These are phyloP conservation scores for Pristionchus mayeri DNA, from an alignment of 2,888 invertebrate genomes.

Conservation along the genomic window DNA sequence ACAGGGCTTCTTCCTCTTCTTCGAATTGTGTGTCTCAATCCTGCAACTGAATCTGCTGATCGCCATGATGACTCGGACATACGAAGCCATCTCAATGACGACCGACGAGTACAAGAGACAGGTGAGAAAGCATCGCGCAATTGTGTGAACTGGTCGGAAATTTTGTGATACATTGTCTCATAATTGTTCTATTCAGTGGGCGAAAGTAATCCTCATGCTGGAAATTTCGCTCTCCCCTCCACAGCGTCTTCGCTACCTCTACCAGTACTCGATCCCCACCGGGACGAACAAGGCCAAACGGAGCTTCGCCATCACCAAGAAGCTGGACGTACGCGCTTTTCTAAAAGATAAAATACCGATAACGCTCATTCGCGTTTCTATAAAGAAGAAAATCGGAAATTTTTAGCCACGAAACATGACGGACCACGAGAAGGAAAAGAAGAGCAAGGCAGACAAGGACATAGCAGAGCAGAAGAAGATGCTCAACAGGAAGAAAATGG, in stretches of 20 bases:
- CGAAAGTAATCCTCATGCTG: constrained; percentile 94
- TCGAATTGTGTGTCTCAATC: constrained; percentile 96
- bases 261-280: constrained; percentile 90
- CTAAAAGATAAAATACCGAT: no score
- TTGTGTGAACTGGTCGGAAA: background rate
- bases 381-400: no score
- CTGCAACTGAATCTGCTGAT: constrained; percentile 96
- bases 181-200: constrained; percentile 87
- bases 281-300: constrained; percentile 67
- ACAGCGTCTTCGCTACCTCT: constrained; percentile 87
- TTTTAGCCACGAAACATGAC: constrained; percentile 33
- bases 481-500: constrained; percentile 26
- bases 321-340: constrained; percentile 49
- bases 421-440: constrained; percentile 36
- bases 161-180: background rate
- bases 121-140: constrained; percentile 19
- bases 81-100: constrained; percentile 95
- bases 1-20: constrained; percentile 87
- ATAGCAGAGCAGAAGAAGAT: constrained; percentile 8
- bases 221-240: constrained; percentile 93
- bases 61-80: constrained; percentile 99
- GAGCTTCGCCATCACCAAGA: constrained; percentile 67
- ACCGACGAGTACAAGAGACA: constrained; percentile 91
- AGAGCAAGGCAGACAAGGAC: background rate
- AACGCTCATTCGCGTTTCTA: no score